Base-by-base conservation (phyloP, 2,797 vertebrate genomes). In the Danio choprae region DNA sequence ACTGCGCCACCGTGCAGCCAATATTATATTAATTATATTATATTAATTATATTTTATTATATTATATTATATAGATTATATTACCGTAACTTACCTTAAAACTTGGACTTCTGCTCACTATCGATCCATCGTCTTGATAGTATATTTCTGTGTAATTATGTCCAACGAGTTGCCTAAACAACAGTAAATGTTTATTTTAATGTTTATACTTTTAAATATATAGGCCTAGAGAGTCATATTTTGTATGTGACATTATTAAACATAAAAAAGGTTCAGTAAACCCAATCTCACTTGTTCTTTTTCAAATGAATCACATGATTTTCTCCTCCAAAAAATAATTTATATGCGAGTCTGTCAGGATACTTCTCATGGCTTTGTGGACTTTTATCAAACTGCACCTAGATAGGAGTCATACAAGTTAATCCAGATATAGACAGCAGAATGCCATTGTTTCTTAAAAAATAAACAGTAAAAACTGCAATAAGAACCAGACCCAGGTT, bases 241-340 rank as follows among this genome's bases (percentile, higher is more conserved):
- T 12, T 56, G 38, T 43, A 15, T 53, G 38, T 70, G 16, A 70
- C 8, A 41, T 16, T 5, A 18, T 70, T 71, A 13, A 6, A 55
- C 50, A 44, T 65, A 9, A 8, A 53, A 76, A 55, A 48, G 12
- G 6, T 76, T 1, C n/a, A 65, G 15, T 3, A 44, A 16, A 38
- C 12, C 8, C 43, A n/a, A 41, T 44, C 36, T 84, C 83, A 96
- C 97, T 90, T 91, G 90, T 98, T 98, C 87, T 95, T 98, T 79
- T 92, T 88, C 84, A 98, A 90, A 79, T 90, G 53, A 85, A 98
- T 82, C 1, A 92, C 90, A 75, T 94, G 93, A 20, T 90, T 94
- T 16, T 69, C 91, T 12, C 94, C 94, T 73, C 88, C 90, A 0
- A 95, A 88, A 48, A 0, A 74, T 69, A 98, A 2, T 2, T 89